Base-by-base conservation (phyloP, 2,797 vertebrate genomes). In the Sebastiscus albofasciatus region DNA sequence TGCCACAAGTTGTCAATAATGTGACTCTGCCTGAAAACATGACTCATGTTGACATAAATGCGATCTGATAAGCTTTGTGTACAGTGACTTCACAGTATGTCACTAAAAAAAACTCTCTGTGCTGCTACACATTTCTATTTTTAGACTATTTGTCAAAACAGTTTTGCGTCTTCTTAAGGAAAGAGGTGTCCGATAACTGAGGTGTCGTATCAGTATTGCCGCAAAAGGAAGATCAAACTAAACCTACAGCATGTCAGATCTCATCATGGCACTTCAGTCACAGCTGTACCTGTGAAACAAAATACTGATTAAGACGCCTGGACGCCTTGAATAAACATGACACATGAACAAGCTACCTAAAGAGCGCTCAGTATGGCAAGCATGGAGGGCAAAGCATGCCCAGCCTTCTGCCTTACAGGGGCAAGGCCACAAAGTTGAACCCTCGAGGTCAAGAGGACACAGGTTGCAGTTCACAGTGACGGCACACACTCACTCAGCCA, bases 401-500 rank as follows among this genome's bases (percentile, higher is more conserved):
- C 61, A 18, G 66, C n/a, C 22, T 75, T 73, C 81, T 84, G 73
- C 91, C 78, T 91, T 92, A 86, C 83, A 90, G 81, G 86, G 85
- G 60, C 74, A 88, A 73, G 76, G 85, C 67, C 70, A 62, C 64
- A 64, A 29, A 61, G 79, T 84, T 90, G 65, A 83, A 64, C 69
- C 69, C 46, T 13, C 2, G 31, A 72, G 89, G 82, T 90, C 87
- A 84, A 59, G 73, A 66, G 67, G 87, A 83, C 89, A 82, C 55
- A 80, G 55, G 85, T 56, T 76, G 71, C 56, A 68, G 75, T 59
- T 86, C 46, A 69, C 74, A 78, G 20, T 68, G 67, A 67, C 61
- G 36, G 72, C 42, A 73, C 72, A 83, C 52, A 29, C 79, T 89
- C 67, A 78, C 75, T 56, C 56, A 67, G 76, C 42, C 80, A 79